Conservation (phyloP, 2,113 vertebrate genomes). For the Oncorhynchus gorbuscha region DNA sequence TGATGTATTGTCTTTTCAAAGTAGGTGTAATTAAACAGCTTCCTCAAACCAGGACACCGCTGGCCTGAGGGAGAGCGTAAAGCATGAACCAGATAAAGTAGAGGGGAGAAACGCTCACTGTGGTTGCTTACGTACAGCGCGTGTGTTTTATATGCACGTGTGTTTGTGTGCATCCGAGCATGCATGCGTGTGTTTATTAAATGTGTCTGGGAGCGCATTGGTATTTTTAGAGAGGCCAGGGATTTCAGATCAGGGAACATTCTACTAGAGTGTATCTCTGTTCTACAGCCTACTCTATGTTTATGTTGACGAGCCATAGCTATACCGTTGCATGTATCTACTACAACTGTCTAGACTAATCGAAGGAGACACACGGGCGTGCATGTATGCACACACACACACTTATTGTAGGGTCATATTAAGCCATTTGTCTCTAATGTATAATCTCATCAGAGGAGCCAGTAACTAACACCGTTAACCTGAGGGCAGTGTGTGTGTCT, state of each 20-base stretch:
- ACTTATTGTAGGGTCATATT: no score
- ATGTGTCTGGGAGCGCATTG: neutral
- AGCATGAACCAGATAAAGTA: no score
- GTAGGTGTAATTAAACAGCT: no score
- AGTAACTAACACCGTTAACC: constrained; percentile 13
- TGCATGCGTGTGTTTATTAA: neutral
- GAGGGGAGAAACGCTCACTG: no score
- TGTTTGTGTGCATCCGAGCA: neutral
- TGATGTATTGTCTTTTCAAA: no score
- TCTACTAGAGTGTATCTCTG: neutral
- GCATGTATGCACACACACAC: neutral
- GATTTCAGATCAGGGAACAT: neutral
- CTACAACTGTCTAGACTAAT: neutral
- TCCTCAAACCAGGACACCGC: no score
- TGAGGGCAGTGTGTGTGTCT: neutral
- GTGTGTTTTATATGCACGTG: neutral
- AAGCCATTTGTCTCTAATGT: constrained; percentile 5
- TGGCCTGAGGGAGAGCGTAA: no score
- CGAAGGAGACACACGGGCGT: neutral
- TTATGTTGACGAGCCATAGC: neutral
- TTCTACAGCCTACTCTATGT: neutral
- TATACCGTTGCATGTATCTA: neutral
- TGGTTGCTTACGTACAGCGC: no score
- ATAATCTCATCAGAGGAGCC: neutral
- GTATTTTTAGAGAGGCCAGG: neutral